Evolutionary conservation across 2,113 vertebrate genomes (phyloP), one percentile per base, ranked within the genome.

Genomic region (Chionomys nivalis): DNA sequence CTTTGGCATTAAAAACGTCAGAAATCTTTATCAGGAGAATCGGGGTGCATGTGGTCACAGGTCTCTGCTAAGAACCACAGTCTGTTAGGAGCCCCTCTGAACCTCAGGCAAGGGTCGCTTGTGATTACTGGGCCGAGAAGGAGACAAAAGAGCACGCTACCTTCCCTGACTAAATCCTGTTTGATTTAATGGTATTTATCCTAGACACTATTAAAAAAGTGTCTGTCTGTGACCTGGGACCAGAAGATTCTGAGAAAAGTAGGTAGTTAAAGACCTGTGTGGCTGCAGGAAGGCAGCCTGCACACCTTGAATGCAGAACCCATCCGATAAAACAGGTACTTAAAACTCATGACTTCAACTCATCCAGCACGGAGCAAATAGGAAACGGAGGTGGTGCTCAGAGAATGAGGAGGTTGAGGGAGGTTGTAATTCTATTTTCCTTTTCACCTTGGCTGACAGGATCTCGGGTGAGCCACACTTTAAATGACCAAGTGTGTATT

Each of bases 281-380:
- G 33, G 16, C 9, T 5, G 52, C 55, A 72, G 72, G 33, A 82
- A 31, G 26, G 63, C 2, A 23, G 36, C n/a, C 36, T 49, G 7
- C 6, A 7, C 0, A 3, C 3, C 3, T 0, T 47, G 31, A 83
- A 26, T 14, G 5, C 23, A 21, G 0, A 28, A 52, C 6, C 7
- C 5, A 9, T 6, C 14, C 52, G 16, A 4, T 66, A 26, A 65
- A 49, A 42, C 12, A 76, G 58, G 12, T 24, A 23, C n/a, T 10
- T 24, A 42, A 2, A 26, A 23, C 5, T 14, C 10, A 7, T 3
- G 31, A 44, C 6, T 81, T 58, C 42, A 47, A 11, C 70, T 33
- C 33, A 12, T 26, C 13, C 8, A 63, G 31, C 23, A n/a, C 0
- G 21, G 16, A 58, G 7, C 19, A 7, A n/a, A 10, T 7, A 16